Evolutionary conservation across 2,113 vertebrate genomes (phyloP).

Genomic region (Melanostigma gelatinosum): DNA sequence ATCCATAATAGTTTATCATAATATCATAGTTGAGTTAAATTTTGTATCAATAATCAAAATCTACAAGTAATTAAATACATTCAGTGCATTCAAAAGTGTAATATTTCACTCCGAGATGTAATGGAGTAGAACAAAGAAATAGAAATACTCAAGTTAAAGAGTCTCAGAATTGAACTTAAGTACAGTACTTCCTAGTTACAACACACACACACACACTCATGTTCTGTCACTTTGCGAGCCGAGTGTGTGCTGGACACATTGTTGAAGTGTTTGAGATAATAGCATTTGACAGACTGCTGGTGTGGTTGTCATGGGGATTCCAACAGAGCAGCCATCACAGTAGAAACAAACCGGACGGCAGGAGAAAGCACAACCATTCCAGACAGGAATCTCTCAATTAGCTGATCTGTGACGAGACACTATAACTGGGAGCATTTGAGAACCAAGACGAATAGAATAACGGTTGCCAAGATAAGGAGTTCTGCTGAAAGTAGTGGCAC

Average conservation of each 20-base stretch:
- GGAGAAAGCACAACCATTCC: slow-evolving; percentile 52
- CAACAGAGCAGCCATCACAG: slow-evolving; percentile 56
- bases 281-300: slow-evolving; percentile 68
- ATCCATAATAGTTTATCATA: background rate
- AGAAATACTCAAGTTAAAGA: background rate
- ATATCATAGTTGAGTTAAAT: background rate
- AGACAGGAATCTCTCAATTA: slow-evolving; percentile 46
- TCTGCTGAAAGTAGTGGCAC: background rate
- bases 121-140: background rate
- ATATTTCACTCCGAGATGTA: background rate
- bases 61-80: background rate
- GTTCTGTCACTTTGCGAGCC: slow-evolving; percentile 43
- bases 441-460: slow-evolving; percentile 19
- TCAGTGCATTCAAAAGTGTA: background rate
- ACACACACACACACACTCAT: slow-evolving; percentile 26
- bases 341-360: slow-evolving; percentile 51
- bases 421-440: slow-evolving; percentile 5
- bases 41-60: background rate
- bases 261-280: slow-evolving; percentile 68
- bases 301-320: slow-evolving; percentile 73
- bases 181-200: background rate
- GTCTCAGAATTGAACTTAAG: background rate
- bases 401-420: slow-evolving; percentile 35
- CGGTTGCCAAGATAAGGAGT: slow-evolving; percentile 12
- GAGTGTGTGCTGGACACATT: slow-evolving; percentile 53